phyloP scores from a whole-genome alignment of 2,888 invertebrate species.

The Hemaris fuciformis region DNA sequence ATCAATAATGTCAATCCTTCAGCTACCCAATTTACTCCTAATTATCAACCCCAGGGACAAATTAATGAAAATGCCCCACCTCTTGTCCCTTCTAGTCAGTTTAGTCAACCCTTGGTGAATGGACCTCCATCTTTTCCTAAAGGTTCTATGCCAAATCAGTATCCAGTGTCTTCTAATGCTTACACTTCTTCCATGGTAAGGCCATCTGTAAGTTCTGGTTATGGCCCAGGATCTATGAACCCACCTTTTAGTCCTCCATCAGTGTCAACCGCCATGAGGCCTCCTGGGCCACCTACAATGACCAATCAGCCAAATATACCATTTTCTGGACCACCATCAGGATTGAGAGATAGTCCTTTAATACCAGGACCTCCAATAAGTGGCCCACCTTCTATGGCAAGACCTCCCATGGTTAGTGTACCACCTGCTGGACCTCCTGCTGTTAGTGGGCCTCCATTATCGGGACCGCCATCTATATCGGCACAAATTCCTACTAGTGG shows the following conservation, averaged over 20 bases:
- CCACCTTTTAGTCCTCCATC: slow-evolving; percentile 34
- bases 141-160: slow-evolving; percentile 23
- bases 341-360: slow-evolving; percentile 50
- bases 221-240: slow-evolving; percentile 36
- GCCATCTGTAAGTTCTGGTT: slow-evolving; percentile 34
- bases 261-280: slow-evolving; percentile 28
- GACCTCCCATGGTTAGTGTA: slow-evolving; percentile 21
- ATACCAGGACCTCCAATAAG: slow-evolving; percentile 15
- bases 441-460: not conserved
- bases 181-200: slow-evolving; percentile 36
- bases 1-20: slow-evolving; percentile 47
- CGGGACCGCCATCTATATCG: not conserved
- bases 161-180: slow-evolving; percentile 41
- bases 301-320: slow-evolving; percentile 50
- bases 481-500: slow-evolving; percentile 14
- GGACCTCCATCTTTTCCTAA: slow-evolving; percentile 49
- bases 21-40: slow-evolving; percentile 49
- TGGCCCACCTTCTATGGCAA: slow-evolving; percentile 18
- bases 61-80: slow-evolving; percentile 74
- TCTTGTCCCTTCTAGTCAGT: slow-evolving; percentile 71
- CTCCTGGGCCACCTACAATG: slow-evolving; percentile 35
- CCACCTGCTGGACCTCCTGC: not conserved
- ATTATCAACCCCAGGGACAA: slow-evolving; percentile 50
- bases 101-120: slow-evolving; percentile 59
- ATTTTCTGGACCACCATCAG: slow-evolving; percentile 41